Evolutionary conservation across 2,888 invertebrate species (phyloP), one percentile per base, ranked within the genome.

Genomic region (Agapostemon virescens): DNA sequence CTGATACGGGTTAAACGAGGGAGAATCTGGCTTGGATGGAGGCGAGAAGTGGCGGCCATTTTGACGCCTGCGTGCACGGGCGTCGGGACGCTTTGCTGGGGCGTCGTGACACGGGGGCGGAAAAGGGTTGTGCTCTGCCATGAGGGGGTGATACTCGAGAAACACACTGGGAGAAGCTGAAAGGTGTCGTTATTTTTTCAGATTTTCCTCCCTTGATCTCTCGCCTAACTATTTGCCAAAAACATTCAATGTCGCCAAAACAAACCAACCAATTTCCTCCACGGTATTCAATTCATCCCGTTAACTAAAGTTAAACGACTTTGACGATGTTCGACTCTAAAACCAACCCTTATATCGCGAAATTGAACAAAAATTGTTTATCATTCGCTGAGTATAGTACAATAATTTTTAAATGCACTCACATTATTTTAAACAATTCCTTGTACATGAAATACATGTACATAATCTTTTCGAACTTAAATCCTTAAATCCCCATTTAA

Each of bases 11-110:
- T 84, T 85, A 86, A 84, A 83, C 84, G 83, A 87, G 85, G 85
- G 84, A 85, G 85, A 84, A 85, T 83, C 83, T 82, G 74, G 74
- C 78, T 74, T 84, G 85, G 85, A 86, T 87, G 87, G 88, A 88
- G 89, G 85, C 85, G 86, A 85, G 82, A 87, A 82, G 84, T 84
- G 84, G 87, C 90, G 87, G 92, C 92, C 92, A 92, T 92, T 90
- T 91, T 91, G 91, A 91, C 92, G 92, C 92, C 88, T 92, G 92
- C 91, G 91, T 90, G 79, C 52, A 69, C 76, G 70, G 70, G 74
- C 88, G 85, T 80, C 85, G 86, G 80, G 82, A 80, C 88, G 86
- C 89, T 88, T 84, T 79, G 77, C 79, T 82, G 84, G 79, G 81
- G 78, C 87, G 86, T 77, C 74, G 74, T 66, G 76, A 70, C 70